Conservation (phyloP, 2,797 vertebrate species). For the Chelon labrosus region DNA sequence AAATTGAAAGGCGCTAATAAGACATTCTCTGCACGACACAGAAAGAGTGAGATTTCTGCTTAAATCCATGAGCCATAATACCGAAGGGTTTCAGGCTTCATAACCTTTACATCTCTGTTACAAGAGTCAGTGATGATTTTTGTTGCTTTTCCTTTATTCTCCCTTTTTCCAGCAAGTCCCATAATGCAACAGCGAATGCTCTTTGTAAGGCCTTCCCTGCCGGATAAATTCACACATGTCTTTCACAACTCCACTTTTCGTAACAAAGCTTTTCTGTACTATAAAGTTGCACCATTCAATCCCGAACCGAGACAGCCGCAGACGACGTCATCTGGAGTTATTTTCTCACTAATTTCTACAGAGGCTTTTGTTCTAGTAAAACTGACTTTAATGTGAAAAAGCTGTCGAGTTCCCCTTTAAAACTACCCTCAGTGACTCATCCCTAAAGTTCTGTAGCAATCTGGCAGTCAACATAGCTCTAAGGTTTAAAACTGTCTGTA, state of each 20-base stretch:
- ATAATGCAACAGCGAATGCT: not conserved
- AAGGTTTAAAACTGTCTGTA: not conserved
- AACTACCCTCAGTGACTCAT: not conserved
- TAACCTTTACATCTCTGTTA: constrained; percentile 44
- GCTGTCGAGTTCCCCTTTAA: not conserved
- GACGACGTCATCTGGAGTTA: constrained; percentile 19
- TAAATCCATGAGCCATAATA: constrained; percentile 55
- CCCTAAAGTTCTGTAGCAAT: not conserved
- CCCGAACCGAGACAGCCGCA: not conserved
- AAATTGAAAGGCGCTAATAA: constrained; percentile 48
- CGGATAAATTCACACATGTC: constrained; percentile 19
- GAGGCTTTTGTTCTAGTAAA: not conserved
- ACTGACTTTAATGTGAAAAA: constrained; percentile 11
- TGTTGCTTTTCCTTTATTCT: constrained; percentile 29
- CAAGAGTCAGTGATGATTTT: constrained; percentile 25
- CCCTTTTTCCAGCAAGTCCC: not conserved
- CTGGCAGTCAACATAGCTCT: not conserved
- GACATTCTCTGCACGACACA: constrained; percentile 19
- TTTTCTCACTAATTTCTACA: constrained; percentile 16
- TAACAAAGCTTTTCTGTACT: constrained; percentile 13
- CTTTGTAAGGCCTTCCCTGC: not conserved
- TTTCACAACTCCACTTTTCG: constrained; percentile 10
- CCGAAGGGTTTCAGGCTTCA: constrained; percentile 50
- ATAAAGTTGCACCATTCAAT: constrained; percentile 7
- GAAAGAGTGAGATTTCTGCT: constrained; percentile 44